Percentiles rank a stretch among this genome's conserved stretches.
phyloP scores from a whole-genome alignment of 2,113 vertebrate species.

The Hucho hucho region DNA sequence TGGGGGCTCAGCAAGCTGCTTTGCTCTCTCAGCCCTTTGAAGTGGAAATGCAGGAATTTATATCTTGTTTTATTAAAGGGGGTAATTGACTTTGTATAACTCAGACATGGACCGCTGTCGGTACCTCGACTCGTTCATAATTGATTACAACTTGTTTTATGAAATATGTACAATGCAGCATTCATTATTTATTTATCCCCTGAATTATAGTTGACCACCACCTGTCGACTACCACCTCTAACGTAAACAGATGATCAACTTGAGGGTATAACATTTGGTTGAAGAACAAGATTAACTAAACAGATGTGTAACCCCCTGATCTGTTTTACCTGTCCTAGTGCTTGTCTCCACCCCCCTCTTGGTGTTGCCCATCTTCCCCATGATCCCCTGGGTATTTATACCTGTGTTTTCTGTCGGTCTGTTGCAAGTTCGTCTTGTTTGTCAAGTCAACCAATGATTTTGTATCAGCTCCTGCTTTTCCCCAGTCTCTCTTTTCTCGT shows the following conservation, averaged over 20 bases:
- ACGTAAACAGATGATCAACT: constrained; percentile 18
- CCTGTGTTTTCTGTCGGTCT: too few relatives aligned
- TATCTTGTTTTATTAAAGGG: constrained; percentile 30
- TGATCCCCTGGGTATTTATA: too few relatives aligned
- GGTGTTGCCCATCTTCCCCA: too few relatives aligned
- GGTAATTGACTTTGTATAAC: constrained; percentile 1
- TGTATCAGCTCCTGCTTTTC: too few relatives aligned
- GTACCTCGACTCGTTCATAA: constrained; percentile 29
- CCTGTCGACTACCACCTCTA: constrained; percentile 15
- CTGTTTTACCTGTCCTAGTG: too few relatives aligned
- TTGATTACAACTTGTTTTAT: constrained; percentile 42
- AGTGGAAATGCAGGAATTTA: constrained; percentile 36
- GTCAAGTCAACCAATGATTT: too few relatives aligned
- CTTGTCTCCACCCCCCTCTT: too few relatives aligned
- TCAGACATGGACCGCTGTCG: constrained; percentile 11
- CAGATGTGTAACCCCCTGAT: background rate
- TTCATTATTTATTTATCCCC: constrained; percentile 55
- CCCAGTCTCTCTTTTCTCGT: too few relatives aligned
- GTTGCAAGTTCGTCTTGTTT: too few relatives aligned
- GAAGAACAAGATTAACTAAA: background rate
- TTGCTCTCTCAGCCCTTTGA: constrained; percentile 25
- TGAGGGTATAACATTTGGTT: background rate
- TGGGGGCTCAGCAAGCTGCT: constrained; percentile 12
- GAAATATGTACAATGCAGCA: constrained; percentile 35
- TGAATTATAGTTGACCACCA: constrained; percentile 12